Conservation (phyloP, 2,888 invertebrate genomes). For the Ophion ellenae region DNA sequence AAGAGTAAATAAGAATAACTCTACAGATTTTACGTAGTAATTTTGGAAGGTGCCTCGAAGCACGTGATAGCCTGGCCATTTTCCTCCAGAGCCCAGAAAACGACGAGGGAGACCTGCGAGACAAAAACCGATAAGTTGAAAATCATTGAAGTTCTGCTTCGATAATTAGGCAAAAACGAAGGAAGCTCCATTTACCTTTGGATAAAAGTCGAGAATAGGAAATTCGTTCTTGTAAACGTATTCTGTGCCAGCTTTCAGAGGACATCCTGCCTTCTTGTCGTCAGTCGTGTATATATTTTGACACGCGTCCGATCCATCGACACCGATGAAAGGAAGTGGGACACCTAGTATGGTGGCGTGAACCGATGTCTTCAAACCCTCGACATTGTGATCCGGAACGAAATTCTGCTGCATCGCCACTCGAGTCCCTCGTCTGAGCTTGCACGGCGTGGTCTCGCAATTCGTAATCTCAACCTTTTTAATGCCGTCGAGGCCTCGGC, state of each 20-base stretch:
- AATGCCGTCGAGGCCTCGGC: constrained; percentile 76
- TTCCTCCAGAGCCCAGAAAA: constrained; percentile 87
- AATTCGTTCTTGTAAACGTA: constrained; percentile 89
- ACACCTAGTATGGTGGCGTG: constrained; percentile 87
- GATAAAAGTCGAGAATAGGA: constrained; percentile 85
- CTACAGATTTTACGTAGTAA: constrained; percentile 47
- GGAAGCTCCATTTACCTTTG: constrained; percentile 82
- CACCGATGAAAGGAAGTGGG: constrained; percentile 90
- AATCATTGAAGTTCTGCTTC: no score
- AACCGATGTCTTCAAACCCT: constrained; percentile 86
- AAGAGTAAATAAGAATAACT: constrained; percentile 3
- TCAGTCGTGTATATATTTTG: constrained; percentile 86
- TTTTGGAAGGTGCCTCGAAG: constrained; percentile 89
- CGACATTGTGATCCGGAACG: constrained; percentile 86
- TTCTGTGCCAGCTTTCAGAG: constrained; percentile 87
- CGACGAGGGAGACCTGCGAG: constrained; percentile 85
- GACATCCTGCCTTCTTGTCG: constrained; percentile 87
- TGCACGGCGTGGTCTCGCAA: constrained; percentile 88
- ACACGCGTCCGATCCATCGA: constrained; percentile 89
- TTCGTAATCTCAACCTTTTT: constrained; percentile 85
- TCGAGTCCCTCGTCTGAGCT: constrained; percentile 86
- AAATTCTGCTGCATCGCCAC: constrained; percentile 86
- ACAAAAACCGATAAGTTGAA: no score
- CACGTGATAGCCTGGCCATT: constrained; percentile 85
- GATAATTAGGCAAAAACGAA: no score